Evolutionary conservation across 2,888 invertebrate species (phyloP), one percentile per base, ranked within the genome.

Genomic region (Spisula solida): DNA sequence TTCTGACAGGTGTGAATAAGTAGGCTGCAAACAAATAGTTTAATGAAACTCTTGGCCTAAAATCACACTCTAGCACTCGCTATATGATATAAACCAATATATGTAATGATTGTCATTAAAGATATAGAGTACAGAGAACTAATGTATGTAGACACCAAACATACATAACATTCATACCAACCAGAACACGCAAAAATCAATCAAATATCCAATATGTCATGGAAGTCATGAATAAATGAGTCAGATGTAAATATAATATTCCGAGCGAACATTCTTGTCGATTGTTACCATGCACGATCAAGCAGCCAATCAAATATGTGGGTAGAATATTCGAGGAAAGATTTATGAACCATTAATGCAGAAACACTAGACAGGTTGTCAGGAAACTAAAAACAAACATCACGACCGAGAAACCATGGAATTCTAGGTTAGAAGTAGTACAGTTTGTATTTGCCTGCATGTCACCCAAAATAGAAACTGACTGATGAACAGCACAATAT

Each of bases 131-230:
- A n/a, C 0, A 25, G 25, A 25, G 60, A 25, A 66, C 25, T n/a
- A 25, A 66, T 66, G 60, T 66, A 66, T 66, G 60, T 51, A 66
- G 60, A 10, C 25, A 66, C 25, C n/a, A 25, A 66, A 66, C 41
- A 41, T 8, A 66, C 25, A 66, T 25, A n/a, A 66, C 60, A 25
- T n/a, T 66, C 25, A 25, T 66, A 66, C 60, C 25, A 12, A 66
- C 6, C 8, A 75, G 75, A 75, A 34, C 16, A 75, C 34, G 31
- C 8, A 75, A 75, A n/a, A 75, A 75, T 75, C 75, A 75, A 75
- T 75, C 75, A 75, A 34, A 31, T 75, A 75, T 31, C 75, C 75
- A 75, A 75, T 75, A 75, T 25, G 12, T 66, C 60, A 66, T 66
- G 60, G 60, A 25, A 66, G 60, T n/a, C 60, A 66, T 12, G 60